Base-by-base conservation (phyloP, 92 coral and sea anemone species). In the Hydrozoanthus gracilis region DNA sequence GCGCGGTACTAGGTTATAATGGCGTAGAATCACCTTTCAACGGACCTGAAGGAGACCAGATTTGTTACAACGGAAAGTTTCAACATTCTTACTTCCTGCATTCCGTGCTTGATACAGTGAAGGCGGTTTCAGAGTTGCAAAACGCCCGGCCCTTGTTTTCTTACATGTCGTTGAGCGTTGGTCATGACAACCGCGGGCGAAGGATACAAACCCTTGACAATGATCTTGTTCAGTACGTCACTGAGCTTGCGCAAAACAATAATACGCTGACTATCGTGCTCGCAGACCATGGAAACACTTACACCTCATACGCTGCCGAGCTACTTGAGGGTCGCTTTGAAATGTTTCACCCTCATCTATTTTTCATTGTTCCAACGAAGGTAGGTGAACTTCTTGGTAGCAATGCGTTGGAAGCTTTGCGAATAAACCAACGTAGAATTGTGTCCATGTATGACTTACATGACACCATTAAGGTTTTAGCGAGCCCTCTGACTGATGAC, bases 251-350 rank as follows among this genome's bases (percentile, higher is more conserved):
- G 7, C 64, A 84, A 8, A 84, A 83, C 61, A 82, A 77, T 13
- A 89, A 88, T 66, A 95, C 98, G 13, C 66, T 95, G 76, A 92
- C 98, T 27, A 89, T 95, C 62, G 56, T 95, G 15, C 84, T 90
- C 39, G 97, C 98, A 39, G 98, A 95, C 83, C 98, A 95, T 51
- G 98, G 98, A 9, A 95, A 95, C 78, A 94, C 98, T 0, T 95
- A 95, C 82, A 92, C 98, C 0, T 80, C 71, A 39, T 95, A 94
- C 83, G 88, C 95, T 12, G 78, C 88, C 3, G 48, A 79, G 3
- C 27, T 72, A 86, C 74, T 90, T 16, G 96, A 93, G 65, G 93
- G 96, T 50, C 92, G 92, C 16, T 82, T 93, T 55, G 96, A 93
- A 71, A 93, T 93, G 87, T 93, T 86, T 70, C 96, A 93, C 45